These are phyloP conservation scores for Pyrocoelia pectoralis DNA, from an alignment of 2,888 invertebrate species.

Conservation along the genomic window DNA sequence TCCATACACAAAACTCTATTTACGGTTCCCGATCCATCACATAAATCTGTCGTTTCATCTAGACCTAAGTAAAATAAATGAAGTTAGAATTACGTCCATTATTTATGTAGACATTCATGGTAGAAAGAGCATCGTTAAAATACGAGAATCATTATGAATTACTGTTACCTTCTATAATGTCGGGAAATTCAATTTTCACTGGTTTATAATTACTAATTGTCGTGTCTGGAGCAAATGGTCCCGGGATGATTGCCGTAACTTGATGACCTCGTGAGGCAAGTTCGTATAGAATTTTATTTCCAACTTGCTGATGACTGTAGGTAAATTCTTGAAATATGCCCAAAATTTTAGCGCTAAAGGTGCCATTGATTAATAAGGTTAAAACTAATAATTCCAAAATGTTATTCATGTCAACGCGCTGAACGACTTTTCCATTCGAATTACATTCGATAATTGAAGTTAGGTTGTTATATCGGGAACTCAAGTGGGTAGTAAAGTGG, in stretches of 20 bases:
- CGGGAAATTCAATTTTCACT: background rate
- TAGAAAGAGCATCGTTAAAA: too few species aligned
- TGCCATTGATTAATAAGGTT: background rate
- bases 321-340: constrained; percentile 45
- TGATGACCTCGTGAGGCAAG: constrained; percentile 56
- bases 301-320: constrained; percentile 44
- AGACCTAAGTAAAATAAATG: too few species aligned
- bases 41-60: background rate
- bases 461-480: too few species aligned
- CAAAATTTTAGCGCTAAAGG: constrained; percentile 37
- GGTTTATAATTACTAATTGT: constrained; percentile 53
- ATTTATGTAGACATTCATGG: too few species aligned
- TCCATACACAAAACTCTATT: background rate
- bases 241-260: constrained; percentile 49
- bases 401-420: background rate
- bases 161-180: background rate
- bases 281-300: constrained; percentile 42
- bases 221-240: constrained; percentile 43
- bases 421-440: background rate
- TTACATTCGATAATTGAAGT: background rate
- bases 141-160: too few species aligned
- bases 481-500: too few species aligned
- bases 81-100: too few species aligned
- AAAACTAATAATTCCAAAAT: background rate
- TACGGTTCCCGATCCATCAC: background rate